Conservation (phyloP, 1,140 invertebrate species). For the Tachypleus tridentatus region DNA sequence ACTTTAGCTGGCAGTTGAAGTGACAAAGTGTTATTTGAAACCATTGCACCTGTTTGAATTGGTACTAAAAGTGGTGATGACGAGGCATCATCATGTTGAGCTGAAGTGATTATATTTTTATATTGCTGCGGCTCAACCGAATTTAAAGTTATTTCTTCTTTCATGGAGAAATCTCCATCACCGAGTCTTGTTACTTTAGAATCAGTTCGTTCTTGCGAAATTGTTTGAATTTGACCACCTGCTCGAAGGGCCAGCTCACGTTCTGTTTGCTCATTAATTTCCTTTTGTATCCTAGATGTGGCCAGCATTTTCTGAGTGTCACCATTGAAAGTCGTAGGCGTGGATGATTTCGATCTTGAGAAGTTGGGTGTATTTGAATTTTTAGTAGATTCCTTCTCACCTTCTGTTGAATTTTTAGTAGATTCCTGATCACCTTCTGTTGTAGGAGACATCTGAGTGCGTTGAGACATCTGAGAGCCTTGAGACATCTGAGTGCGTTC, state of each 20-base stretch:
- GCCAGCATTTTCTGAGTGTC: slow-evolving; percentile 32
- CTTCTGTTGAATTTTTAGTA: no score
- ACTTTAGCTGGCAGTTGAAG: no score
- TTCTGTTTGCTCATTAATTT: slow-evolving; percentile 36
- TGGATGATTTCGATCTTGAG: no score
- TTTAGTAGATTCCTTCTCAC: no score
- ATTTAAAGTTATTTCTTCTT: neutral
- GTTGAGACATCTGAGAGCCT: no score
- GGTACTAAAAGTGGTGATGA: no score
- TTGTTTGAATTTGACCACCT: slow-evolving; percentile 33
- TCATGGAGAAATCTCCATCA: neutral
- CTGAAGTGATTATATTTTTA: no score
- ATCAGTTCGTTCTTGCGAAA: slow-evolving; percentile 34
- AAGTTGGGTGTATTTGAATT: no score
- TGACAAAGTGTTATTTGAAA: no score
- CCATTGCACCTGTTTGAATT: no score
- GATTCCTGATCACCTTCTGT: no score
- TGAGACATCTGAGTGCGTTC: slow-evolving; percentile 27
- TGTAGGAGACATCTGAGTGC: slow-evolving; percentile 20
- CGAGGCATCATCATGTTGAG: no score
- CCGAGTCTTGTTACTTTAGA: slow-evolving; percentile 25
- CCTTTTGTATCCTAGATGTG: slow-evolving; percentile 35
- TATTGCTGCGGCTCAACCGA: neutral
- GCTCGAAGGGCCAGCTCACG: slow-evolving; percentile 33
- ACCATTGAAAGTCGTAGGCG: slow-evolving; percentile 2